phyloP scores from a whole-genome alignment of 2,113 vertebrate species.

The Sinocyclocheilus anshuiensis region DNA sequence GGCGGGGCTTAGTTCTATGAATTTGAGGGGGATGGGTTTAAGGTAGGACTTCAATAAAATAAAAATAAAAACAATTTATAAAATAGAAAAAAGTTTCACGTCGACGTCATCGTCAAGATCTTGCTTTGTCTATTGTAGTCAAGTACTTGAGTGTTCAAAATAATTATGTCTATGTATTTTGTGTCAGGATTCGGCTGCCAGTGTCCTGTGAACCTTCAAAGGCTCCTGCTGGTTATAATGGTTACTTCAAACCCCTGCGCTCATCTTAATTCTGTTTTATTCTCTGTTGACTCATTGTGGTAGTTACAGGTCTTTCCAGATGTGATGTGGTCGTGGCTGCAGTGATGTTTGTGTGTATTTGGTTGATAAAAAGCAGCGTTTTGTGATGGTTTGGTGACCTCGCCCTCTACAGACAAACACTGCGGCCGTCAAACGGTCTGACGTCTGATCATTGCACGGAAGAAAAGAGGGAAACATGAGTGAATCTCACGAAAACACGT shows the following conservation, averaged over 20 bases:
- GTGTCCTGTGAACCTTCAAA: not conserved
- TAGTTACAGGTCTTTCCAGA: constrained; percentile 28
- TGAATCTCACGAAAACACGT: not conserved
- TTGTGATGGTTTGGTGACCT: not conserved
- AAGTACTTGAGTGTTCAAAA: not conserved
- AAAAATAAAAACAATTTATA: too few species aligned
- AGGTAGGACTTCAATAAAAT: too few species aligned
- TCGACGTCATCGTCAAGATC: too few species aligned
- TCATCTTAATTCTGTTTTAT: not conserved
- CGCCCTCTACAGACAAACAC: not conserved
- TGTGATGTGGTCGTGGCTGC: not conserved
- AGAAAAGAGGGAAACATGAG: not conserved
- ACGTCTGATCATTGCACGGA: not conserved
- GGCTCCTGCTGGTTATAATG: not conserved
- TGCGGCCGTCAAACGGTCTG: not conserved
- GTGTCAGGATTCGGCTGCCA: not conserved
- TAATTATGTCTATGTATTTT: not conserved
- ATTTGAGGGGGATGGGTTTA: too few species aligned
- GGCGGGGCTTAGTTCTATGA: too few species aligned
- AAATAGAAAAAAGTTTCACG: too few species aligned
- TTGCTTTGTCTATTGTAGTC: not conserved
- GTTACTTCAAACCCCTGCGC: not conserved
- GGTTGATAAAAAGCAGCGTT: not conserved
- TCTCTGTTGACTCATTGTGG: not conserved
- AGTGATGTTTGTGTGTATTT: not conserved